These are phyloP conservation scores for Phacellophora camtschatica DNA, from an alignment of 30 jellyfish, hydroid and myxozoan species.

Conservation along the genomic window DNA sequence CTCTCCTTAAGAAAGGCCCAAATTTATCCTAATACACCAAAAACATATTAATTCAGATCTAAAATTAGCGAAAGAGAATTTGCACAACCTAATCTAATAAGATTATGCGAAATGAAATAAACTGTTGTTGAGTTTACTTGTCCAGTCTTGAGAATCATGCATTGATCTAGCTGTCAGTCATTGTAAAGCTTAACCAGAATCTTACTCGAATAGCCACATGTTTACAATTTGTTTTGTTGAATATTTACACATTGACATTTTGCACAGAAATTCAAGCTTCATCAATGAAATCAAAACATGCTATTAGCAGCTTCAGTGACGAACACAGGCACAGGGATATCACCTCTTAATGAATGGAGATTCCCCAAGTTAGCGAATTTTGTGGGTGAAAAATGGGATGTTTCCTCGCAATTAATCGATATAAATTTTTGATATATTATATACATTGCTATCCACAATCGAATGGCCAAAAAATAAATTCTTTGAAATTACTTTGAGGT, in stretches of 20 bases:
- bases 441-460: background rate
- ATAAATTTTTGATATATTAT: background rate
- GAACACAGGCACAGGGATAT: background rate
- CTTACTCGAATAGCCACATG: background rate
- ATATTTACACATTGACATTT: background rate
- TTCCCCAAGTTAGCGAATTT: constrained; percentile 3
- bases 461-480: background rate
- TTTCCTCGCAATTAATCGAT: background rate
- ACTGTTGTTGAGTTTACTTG: background rate
- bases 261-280: constrained; percentile 3
- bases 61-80: no score
- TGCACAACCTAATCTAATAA: no score
- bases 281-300: background rate
- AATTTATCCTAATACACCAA: no score
- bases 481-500: background rate
- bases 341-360: constrained; percentile 25
- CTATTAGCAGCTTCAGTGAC: background rate
- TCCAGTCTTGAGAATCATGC: background rate
- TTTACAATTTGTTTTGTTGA: background rate
- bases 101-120: background rate
- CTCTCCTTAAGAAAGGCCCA: background rate
- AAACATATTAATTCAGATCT: no score
- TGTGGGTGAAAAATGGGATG: background rate
- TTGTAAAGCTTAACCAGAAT: background rate
- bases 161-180: background rate